Evolutionary conservation across 2,797 vertebrate genomes (phyloP), one percentile per base, ranked within the genome.

Genomic region (Uromys caudimaculatus): DNA sequence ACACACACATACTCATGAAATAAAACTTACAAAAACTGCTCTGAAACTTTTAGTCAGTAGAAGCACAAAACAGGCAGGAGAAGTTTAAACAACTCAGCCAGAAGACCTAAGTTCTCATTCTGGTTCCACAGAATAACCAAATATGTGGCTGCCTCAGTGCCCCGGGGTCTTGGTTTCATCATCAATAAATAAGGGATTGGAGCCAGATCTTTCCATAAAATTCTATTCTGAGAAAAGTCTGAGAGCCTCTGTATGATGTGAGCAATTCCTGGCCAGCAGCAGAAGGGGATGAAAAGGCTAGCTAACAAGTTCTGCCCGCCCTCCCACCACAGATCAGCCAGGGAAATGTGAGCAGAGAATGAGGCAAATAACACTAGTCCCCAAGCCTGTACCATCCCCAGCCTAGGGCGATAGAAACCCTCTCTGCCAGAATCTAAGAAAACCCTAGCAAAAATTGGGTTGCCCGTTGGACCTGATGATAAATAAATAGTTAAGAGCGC

Each of bases 401-500:
- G 50, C 23, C n/a, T 21, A 58, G 17, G 69, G 35, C 14, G 19
- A 81, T 47, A 90, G 21, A 47, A 90, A 73, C 41, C 90, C 79
- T 85, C 35, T 56, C 78, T 44, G 41, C 14, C 24, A 89, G 89
- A 84, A 94, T 62, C 77, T 89, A 73, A 97, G 76, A 87, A 96
- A 93, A 58, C 91, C 79, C 92, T 84, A n/a, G n/a, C 50, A 96
- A 93, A 44, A 95, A 69, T 11, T 47, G 29, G 50, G 21, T 77
- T 67, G 62, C 60, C n/a, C 47, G 35, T 12, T 50, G 62, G 78
- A 10, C n/a, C 56, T 67, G n/a, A 44, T 35, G 88, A 32, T 24
- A 69, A 35, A 69, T 44, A 44, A 44, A 44, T 44, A 44, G 44
- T 81, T 21, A 29, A 44, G 54, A 52, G 50, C 29, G 7, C 41